These are phyloP conservation scores for Selene dorsalis DNA, from an alignment of 2,797 vertebrate species.

Conservation along the genomic window DNA sequence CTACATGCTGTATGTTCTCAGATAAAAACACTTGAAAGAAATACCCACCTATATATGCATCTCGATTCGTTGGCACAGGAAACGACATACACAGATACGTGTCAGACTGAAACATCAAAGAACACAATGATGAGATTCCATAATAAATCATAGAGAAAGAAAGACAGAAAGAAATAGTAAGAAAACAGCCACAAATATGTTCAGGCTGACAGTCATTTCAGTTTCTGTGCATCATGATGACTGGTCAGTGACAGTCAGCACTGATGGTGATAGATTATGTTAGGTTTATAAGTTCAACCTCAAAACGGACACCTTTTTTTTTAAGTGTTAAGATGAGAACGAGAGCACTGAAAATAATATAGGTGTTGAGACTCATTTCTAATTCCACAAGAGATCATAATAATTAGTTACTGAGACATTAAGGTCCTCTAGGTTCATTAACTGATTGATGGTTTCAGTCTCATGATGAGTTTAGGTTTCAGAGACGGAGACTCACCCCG, in stretches of 20 bases:
- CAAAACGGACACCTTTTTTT: neutral
- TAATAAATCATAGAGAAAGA: neutral
- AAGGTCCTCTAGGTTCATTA: neutral
- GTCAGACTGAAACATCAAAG: slow-evolving; percentile 88
- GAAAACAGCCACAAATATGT: too few relatives aligned
- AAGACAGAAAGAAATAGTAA: neutral
- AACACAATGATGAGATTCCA: slow-evolving; percentile 1
- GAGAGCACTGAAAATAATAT: too few relatives aligned
- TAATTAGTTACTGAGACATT: neutral
- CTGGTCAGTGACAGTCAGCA: neutral
- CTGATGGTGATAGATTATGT: neutral
- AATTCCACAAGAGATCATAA: neutral
- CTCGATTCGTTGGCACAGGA: slow-evolving; percentile 86
- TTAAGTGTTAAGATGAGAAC: too few relatives aligned
- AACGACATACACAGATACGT: slow-evolving; percentile 93
- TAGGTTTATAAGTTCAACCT: neutral
- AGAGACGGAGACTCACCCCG: slow-evolving; percentile 81
- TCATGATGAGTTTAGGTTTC: neutral
- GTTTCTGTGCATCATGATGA: neutral
- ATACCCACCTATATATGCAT: slow-evolving; percentile 93
- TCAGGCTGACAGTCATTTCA: neutral
- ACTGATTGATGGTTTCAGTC: neutral
- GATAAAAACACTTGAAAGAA: neutral
- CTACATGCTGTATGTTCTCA: neutral
- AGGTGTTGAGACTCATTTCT: neutral